Conservation (phyloP, 2,888 invertebrate species). For the Euzophera pinguis region DNA sequence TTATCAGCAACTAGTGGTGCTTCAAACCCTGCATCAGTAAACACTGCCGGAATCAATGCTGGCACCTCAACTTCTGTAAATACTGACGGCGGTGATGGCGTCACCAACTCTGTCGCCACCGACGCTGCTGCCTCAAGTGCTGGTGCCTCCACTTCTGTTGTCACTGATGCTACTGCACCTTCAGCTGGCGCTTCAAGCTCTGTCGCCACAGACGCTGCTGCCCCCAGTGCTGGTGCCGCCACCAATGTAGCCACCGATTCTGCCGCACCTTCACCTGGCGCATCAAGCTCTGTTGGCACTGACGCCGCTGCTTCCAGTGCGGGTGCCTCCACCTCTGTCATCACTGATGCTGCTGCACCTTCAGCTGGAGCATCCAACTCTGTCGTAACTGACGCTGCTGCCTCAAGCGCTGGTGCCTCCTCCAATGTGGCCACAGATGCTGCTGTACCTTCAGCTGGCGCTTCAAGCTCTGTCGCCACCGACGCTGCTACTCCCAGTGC, state of each 20-base stretch:
- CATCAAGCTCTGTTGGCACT: neutral
- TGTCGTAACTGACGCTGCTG: neutral
- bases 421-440: neutral
- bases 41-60: neutral
- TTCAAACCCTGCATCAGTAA: neutral
- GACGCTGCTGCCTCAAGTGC: neutral
- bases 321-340: neutral
- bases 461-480: neutral
- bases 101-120: neutral
- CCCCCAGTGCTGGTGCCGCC: neutral
- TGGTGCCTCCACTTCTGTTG: neutral
- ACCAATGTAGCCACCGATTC: neutral
- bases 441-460: neutral
- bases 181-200: neutral
- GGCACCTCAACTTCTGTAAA: neutral
- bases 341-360: neutral
- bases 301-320: neutral
- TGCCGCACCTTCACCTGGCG: neutral
- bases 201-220: neutral
- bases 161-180: neutral
- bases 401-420: neutral
- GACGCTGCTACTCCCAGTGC: neutral
- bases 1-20: neutral
- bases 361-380: neutral
- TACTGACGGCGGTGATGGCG: neutral